A percentile compares a stretch with the other conserved stretches of the same genome.
Evolutionary conservation across 2,797 vertebrate genomes (phyloP).

Genomic region (Remorina albescens): DNA sequence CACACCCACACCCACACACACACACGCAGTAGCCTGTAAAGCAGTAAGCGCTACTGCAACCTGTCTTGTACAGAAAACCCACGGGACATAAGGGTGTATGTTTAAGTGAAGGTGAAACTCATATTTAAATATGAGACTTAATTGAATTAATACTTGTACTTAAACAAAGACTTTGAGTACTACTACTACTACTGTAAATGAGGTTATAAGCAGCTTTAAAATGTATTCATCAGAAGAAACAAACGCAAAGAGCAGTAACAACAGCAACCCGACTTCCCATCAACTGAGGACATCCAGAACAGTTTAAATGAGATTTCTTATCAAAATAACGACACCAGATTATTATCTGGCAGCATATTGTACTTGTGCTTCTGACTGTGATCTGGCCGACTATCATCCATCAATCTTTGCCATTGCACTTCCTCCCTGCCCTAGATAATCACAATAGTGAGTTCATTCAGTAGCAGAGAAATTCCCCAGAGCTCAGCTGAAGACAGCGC

Average conservation of each 20-base stretch:
- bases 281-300: background rate
- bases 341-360: slow-evolving; percentile 53
- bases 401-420: slow-evolving; percentile 44
- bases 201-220: background rate
- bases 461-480: slow-evolving; percentile 10
- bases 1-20: too few relatives aligned
- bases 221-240: background rate
- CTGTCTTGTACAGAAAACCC: too few relatives aligned
- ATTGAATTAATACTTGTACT: too few relatives aligned
- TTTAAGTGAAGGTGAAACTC: background rate
- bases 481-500: slow-evolving; percentile 20
- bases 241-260: background rate
- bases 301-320: slow-evolving; percentile 61
- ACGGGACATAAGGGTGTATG: too few relatives aligned
- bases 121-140: background rate
- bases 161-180: background rate
- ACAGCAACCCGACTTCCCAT: slow-evolving; percentile 3
- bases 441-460: slow-evolving; percentile 17
- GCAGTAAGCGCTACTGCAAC: too few relatives aligned
- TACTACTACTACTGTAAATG: fast-evolving
- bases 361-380: slow-evolving; percentile 56
- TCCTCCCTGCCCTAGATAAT: background rate
- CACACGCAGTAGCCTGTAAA: too few relatives aligned
- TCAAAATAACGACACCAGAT: slow-evolving; percentile 30
- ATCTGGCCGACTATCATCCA: slow-evolving; percentile 50